phyloP scores from a whole-genome alignment of 2,888 invertebrate genomes.

The Oasisia sp. region DNA sequence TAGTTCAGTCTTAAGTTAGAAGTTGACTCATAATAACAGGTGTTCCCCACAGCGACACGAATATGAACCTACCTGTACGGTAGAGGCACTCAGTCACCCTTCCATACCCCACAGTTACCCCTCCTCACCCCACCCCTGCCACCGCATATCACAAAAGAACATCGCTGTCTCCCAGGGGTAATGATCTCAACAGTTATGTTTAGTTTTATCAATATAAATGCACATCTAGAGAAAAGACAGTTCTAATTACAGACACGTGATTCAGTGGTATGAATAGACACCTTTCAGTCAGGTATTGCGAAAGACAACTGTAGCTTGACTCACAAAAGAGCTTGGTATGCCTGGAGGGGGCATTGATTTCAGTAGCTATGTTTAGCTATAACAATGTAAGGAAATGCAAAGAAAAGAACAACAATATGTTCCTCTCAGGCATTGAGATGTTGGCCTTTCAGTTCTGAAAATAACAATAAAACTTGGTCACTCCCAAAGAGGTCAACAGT shows the following conservation, averaged over 20 bases:
- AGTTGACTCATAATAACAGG: neutral
- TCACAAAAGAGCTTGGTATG: neutral
- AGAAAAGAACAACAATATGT: neutral
- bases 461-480: neutral
- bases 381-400: neutral
- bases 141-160: neutral
- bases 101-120: neutral
- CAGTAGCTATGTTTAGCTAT: neutral
- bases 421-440: neutral
- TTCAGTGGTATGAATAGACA: neutral
- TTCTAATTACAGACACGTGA: neutral
- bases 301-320: neutral
- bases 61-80: neutral
- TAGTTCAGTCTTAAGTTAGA: neutral
- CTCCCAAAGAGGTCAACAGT: neutral
- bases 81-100: neutral
- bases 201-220: neutral
- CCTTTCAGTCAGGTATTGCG: neutral
- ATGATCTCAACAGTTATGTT: constrained; percentile 12
- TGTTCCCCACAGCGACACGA: neutral
- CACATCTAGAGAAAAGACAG: neutral
- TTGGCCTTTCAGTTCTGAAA: neutral
- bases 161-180: neutral
- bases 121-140: neutral
- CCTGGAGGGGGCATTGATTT: neutral